Conservation (phyloP, 2,113 vertebrate genomes). For the Antennarius striatus region DNA sequence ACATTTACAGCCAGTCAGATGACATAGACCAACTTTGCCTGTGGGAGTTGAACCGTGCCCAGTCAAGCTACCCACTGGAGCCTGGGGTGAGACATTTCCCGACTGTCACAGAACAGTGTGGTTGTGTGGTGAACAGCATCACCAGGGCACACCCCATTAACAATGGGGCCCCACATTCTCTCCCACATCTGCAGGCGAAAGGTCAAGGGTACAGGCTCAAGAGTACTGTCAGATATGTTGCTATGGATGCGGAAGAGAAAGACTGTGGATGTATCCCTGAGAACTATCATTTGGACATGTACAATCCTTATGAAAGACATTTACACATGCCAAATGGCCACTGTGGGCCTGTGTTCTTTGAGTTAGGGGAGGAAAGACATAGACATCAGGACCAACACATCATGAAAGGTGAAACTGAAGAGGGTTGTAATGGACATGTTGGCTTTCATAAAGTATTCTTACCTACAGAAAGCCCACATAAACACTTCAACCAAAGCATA, state of each 20-base stretch:
- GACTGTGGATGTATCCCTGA: conserved; percentile 30
- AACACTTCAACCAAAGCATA: conserved; percentile 55
- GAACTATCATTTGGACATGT: conserved; percentile 41
- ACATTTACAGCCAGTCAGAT: conserved; percentile 51
- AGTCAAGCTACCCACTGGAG: conserved; percentile 60
- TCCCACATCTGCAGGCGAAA: conserved; percentile 73
- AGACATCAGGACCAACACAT: conserved; percentile 45
- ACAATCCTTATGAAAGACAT: conserved; percentile 14
- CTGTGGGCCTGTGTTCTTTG: conserved; percentile 44
- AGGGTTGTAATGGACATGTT: conserved; percentile 54
- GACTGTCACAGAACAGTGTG: conserved; percentile 70
- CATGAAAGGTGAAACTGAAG: conserved; percentile 53
- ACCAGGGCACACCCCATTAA: conserved; percentile 53
- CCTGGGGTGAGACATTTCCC: conserved; percentile 60
- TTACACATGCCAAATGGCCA: conserved; percentile 58
- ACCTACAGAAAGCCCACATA: conserved; percentile 77
- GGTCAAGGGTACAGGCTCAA: conserved; percentile 62
- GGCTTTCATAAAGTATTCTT: conserved; percentile 63
- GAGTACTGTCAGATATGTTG: conserved; percentile 49
- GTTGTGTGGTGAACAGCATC: conserved; percentile 55
- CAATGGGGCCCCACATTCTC: conserved; percentile 55
- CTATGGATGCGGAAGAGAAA: conserved; percentile 49
- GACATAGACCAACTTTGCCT: conserved; percentile 54
- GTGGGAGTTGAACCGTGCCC: conserved; percentile 64
- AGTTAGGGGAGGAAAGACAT: conserved; percentile 58